Evolutionary conservation across 2,797 vertebrate genomes (phyloP), one percentile per base, ranked within the genome.

Genomic region (Takifugu ocellatus): DNA sequence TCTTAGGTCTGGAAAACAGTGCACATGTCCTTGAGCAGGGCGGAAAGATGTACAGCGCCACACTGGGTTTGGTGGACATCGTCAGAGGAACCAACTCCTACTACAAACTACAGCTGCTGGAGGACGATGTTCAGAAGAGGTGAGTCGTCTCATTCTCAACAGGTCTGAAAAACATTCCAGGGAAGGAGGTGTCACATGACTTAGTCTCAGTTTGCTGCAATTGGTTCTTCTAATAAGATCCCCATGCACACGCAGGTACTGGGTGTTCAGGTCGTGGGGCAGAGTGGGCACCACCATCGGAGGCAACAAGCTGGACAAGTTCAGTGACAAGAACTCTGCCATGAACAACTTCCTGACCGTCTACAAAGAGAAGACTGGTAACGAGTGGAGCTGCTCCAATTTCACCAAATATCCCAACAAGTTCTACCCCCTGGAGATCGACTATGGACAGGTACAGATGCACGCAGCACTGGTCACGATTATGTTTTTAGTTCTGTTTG

Each of bases 211-310:
- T 21, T 21, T 21, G 21, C 21, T 21, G 21, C 21, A 21, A 3
- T 10, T 33, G 31, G 31, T 33, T 10, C 31, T 33, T 10, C 44
- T 46, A 7, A 46, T 21, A 21, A 33, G 31, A 33, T 2, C 8
- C 17, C 16, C 2, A 11, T 46, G 6, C 52, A 0, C 26, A 27
- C 73, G 2, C 68, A 99, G 97, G 57, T 98, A 97, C 75, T 99
- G 97, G 96, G 96, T 99, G 77, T 99, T 99, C 89, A 91, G 97
- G 55, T 98, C 97, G 3, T 99, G 97, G 97, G 96, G 97, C 64
- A 93, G 96, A 0, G 96, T 99, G 47, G 97, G 97, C 11, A 99
- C 97, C 0, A 92, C 93, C 6, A 98, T 99, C 0, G 97, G 97
- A 31, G 96, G 96, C 66, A 96, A 97, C 83, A 99, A 99, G 67